Evolutionary conservation across 2,888 invertebrate genomes (phyloP).

Genomic region (Pyralis farinalis): DNA sequence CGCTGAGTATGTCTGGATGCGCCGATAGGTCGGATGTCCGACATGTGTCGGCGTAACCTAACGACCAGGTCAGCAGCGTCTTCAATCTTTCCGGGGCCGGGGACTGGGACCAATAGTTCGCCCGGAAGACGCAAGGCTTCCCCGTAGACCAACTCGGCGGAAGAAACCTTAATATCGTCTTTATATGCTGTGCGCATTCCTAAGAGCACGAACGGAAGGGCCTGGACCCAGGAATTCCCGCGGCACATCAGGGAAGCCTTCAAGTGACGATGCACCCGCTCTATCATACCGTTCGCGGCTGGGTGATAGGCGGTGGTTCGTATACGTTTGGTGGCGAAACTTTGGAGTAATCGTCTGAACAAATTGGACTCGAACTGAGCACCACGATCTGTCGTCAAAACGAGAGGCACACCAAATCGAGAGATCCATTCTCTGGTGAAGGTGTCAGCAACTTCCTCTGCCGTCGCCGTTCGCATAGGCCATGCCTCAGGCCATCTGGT

Average conservation of each 20-base stretch:
- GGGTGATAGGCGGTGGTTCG: no score
- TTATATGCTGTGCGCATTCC: slow-evolving; percentile 21
- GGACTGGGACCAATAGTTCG: slow-evolving; percentile 18
- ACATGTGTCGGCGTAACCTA: slow-evolving; percentile 6
- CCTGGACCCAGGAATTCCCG: slow-evolving; percentile 9
- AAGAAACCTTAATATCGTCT: slow-evolving; percentile 15
- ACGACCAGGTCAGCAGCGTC: slow-evolving; percentile 4
- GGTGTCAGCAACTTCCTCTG: slow-evolving; percentile 18
- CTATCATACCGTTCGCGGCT: slow-evolving; percentile 15
- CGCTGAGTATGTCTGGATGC: slow-evolving; percentile 1
- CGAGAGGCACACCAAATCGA: slow-evolving; percentile 19
- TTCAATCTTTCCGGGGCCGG: neutral
- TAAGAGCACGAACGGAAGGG: slow-evolving; percentile 17
- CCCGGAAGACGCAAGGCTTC: slow-evolving; percentile 24
- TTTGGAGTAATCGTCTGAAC: slow-evolving; percentile 33
- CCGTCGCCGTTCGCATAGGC: slow-evolving; percentile 19
- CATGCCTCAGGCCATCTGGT: slow-evolving; percentile 23
- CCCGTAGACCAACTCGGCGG: slow-evolving; percentile 18
- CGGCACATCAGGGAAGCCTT: slow-evolving; percentile 23
- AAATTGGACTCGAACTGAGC: slow-evolving; percentile 23
- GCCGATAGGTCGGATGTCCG: slow-evolving; percentile 9
- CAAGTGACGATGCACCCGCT: slow-evolving; percentile 20
- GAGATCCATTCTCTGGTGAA: slow-evolving; percentile 21
- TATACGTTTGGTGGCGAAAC: slow-evolving; percentile 9
- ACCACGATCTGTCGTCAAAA: slow-evolving; percentile 21